Conservation (phyloP, 1,140 invertebrate species). For the Bicyclus anynana region DNA sequence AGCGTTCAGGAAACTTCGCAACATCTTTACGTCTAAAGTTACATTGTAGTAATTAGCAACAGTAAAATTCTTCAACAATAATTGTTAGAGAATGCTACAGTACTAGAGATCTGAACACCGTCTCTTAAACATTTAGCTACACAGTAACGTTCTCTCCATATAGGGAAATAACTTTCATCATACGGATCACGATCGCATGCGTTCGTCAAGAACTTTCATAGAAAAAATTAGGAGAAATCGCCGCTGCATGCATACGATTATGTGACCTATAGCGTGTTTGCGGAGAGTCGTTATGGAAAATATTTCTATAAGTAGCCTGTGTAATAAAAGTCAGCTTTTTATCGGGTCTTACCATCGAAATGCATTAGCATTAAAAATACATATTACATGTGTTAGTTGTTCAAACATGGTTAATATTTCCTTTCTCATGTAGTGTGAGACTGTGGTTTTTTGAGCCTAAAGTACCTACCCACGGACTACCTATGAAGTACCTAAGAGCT, state of each 20-base stretch:
- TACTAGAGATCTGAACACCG: not conserved
- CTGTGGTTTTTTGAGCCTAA: too few species aligned
- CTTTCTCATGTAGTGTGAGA: not conserved
- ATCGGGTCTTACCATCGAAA: not conserved
- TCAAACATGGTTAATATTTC: not conserved
- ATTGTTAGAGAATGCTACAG: too few species aligned
- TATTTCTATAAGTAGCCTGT: not conserved
- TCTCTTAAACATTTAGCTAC: not conserved
- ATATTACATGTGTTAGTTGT: not conserved
- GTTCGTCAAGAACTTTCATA: conserved; percentile 22
- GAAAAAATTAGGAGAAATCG: conserved; percentile 24
- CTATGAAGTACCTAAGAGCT: too few species aligned
- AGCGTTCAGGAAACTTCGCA: too few species aligned
- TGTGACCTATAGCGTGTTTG: conserved; percentile 14
- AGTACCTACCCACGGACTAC: too few species aligned
- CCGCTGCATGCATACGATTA: conserved; percentile 6
- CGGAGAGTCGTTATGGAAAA: not conserved
- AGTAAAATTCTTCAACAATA: too few species aligned
- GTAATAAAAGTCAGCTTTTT: not conserved
- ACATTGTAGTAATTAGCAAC: too few species aligned
- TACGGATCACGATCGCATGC: conserved; percentile 23
- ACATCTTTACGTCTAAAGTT: too few species aligned
- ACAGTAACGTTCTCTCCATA: conserved; percentile 21
- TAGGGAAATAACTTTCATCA: conserved; percentile 25
- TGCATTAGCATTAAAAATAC: not conserved